phyloP scores from a whole-genome alignment of 2,797 vertebrate genomes.

The Apodemus agrarius region DNA sequence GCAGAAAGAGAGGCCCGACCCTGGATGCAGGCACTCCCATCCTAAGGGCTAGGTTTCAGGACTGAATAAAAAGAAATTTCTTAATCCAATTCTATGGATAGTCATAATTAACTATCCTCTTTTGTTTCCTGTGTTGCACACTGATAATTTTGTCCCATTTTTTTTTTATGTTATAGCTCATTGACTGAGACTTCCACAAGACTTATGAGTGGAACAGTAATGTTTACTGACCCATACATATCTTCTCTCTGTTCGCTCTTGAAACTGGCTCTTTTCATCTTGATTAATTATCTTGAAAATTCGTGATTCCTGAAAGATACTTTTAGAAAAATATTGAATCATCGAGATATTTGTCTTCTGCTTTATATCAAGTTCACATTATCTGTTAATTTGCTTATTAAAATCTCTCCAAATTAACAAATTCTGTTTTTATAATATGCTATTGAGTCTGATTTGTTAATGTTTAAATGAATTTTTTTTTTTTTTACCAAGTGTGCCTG shows the following conservation, averaged over 20 bases:
- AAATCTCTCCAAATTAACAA: slow-evolving; percentile 3
- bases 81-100: neutral
- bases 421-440: neutral
- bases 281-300: neutral
- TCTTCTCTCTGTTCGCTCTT: neutral
- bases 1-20: neutral
- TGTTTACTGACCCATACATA: neutral
- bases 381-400: slow-evolving; percentile 32
- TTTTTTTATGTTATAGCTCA: neutral
- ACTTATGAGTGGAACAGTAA: neutral
- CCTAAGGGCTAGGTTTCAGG: neutral
- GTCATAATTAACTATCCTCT: neutral
- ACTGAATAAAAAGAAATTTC: neutral
- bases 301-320: neutral
- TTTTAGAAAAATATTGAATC: neutral
- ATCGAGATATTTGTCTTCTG: neutral
- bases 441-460: neutral
- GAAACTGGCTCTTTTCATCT: neutral
- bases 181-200: neutral
- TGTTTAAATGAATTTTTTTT: slow-evolving; percentile 38
- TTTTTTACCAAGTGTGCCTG: neutral
- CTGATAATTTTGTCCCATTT: neutral
- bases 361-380: neutral
- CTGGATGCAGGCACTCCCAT: neutral
- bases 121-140: neutral